Evolutionary conservation across 2,797 vertebrate species (phyloP), one percentile per base, ranked within the genome.

Genomic region (Microctenopoma stevenorrisi): DNA sequence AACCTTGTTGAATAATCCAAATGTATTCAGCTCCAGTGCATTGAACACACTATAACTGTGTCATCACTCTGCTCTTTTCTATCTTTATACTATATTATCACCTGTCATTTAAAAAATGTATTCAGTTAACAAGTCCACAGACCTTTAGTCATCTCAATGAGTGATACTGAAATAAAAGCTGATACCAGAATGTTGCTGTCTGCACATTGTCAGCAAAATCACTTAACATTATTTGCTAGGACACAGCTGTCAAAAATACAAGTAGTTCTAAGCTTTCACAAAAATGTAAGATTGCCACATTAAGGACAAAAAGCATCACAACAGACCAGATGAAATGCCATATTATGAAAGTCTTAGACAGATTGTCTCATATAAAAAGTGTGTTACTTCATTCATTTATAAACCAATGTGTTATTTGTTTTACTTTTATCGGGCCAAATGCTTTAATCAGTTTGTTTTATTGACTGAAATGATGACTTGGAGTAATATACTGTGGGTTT

Each of bases 161-260:
- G 37, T 51, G 26, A 46, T n/a, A 22, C 6, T 63, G 15, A 42
- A 18, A 40, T 50, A 46, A 47, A 33, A 56, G 59, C 9, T 55
- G 38, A 37, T 14, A 37, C 5, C 35, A 37, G 35, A 37, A 0
- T 44, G 56, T 49, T n/a, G 18, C 22, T 43, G 43, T 69, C 51
- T 62, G 14, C 33, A 25, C 37, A 53, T 18, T 52, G 63, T 42
- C 5, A 4, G 15, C 15, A 59, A 65, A 79, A 50, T 60, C 18
- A 35, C 25, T 16, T 37, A 15, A 9, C 50, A 26, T 58, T 38
- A 56, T 69, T 65, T 55, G 52, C 55, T 30, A 11, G 26, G 43
- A 63, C 30, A n/a, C 57, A 70, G 50, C 64, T 70, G 78, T 67
- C 25, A 57, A 3, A 18, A 49, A 37, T 61, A 64, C 30, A 58